These are phyloP conservation scores for Drosophila rellima DNA, from an alignment of 2,888 invertebrate species.

Conservation along the genomic window DNA sequence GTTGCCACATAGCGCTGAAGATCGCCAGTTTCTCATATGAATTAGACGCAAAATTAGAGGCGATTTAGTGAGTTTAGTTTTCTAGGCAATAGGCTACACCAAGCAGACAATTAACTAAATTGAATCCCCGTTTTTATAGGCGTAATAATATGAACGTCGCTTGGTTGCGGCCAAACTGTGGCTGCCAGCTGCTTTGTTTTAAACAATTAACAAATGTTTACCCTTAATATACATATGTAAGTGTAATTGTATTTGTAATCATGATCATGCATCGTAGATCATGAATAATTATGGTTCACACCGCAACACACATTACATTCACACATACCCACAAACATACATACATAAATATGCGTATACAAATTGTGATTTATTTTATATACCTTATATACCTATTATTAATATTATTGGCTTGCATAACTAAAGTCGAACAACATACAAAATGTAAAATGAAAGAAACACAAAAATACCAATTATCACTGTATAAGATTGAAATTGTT, in stretches of 20 bases:
- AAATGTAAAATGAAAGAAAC: constrained; percentile 37
- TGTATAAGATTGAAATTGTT: constrained; percentile 54
- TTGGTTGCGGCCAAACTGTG: constrained; percentile 53
- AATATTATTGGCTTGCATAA: constrained; percentile 66
- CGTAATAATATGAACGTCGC: constrained; percentile 37
- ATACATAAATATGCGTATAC: constrained; percentile 65
- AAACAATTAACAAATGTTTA: constrained; percentile 78
- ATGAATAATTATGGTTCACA: constrained; percentile 44
- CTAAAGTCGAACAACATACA: constrained; percentile 44
- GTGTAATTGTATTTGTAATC: constrained; percentile 57
- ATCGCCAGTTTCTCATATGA: constrained; percentile 74
- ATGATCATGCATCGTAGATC: constrained; percentile 39
- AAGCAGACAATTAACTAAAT: constrained; percentile 32
- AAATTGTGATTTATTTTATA: constrained; percentile 82
- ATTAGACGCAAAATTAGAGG: constrained; percentile 17
- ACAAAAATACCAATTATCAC: constrained; percentile 30
- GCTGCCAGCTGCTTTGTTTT: constrained; percentile 75
- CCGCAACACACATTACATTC: constrained; percentile 29
- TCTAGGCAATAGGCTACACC: constrained; percentile 30
- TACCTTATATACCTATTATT: constrained; percentile 71
- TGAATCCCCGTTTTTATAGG: constrained; percentile 16
- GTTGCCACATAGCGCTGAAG: constrained; percentile 71
- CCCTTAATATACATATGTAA: constrained; percentile 58
- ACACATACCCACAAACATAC: constrained; percentile 39
- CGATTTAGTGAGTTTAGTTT: constrained; percentile 47